Conservation (phyloP, 1,140 invertebrate species). For the Copidosoma floridanum region DNA sequence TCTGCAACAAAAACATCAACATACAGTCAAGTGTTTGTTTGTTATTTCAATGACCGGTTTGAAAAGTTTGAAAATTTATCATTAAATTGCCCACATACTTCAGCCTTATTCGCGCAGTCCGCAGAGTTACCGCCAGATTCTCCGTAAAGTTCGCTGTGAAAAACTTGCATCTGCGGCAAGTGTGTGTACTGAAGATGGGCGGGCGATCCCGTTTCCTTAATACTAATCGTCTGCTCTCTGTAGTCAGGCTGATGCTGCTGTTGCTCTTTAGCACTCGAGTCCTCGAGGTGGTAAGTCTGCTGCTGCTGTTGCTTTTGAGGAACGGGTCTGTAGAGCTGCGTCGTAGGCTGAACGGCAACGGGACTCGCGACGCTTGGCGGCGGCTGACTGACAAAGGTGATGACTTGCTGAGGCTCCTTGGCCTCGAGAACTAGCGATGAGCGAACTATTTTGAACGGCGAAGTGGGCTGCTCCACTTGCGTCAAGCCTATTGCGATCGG, state of each 20-base stretch:
- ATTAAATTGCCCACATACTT: too few relatives aligned
- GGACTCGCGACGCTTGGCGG: slow-evolving; percentile 42
- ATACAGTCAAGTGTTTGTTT: neutral
- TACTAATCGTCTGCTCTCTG: neutral
- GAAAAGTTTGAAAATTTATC: too few relatives aligned
- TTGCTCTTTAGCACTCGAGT: neutral
- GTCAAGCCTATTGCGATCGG: neutral
- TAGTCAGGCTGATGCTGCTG: neutral
- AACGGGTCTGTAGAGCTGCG: slow-evolving; percentile 31
- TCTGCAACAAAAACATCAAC: neutral
- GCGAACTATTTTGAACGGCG: slow-evolving; percentile 9
- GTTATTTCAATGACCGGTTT: neutral
- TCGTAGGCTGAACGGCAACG: slow-evolving; percentile 40
- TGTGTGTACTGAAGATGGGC: slow-evolving; percentile 12
- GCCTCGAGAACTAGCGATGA: slow-evolving; percentile 24
- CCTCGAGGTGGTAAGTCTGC: neutral
- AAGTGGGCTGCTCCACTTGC: neutral
- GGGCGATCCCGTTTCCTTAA: neutral
- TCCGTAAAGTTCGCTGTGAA: neutral
- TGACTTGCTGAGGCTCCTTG: slow-evolving; percentile 41
- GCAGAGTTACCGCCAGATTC: neutral
- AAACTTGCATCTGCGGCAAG: slow-evolving; percentile 16
- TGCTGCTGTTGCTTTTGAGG: slow-evolving; percentile 1
- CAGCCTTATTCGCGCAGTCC: neutral
- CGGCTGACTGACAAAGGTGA: slow-evolving; percentile 41